A percentile compares a stretch with the other conserved stretches of the same genome.
Evolutionary conservation across 2,888 invertebrate species (phyloP).

Genomic region (Chymomyza caudatula): DNA sequence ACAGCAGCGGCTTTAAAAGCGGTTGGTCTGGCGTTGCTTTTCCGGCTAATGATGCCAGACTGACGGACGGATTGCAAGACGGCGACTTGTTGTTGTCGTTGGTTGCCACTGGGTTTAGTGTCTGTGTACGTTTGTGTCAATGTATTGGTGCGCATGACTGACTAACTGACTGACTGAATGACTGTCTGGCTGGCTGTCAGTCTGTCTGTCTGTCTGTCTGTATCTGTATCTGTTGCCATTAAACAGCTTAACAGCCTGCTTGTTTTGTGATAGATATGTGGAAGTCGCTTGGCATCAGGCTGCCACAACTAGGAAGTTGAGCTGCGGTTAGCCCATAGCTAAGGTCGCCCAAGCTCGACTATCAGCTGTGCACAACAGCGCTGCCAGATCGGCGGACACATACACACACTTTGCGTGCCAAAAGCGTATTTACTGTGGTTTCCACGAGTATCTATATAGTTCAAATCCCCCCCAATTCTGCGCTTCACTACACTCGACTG

Average conservation of each 20-base stretch:
- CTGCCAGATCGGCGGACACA: neutral
- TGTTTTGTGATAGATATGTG: neutral
- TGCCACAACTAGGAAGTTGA: neutral
- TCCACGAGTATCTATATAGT: slow-evolving; percentile 20
- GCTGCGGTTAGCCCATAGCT: slow-evolving; percentile 16
- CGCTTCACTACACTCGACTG: slow-evolving; percentile 59
- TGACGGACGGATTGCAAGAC: neutral
- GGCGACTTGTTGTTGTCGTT: slow-evolving; percentile 14
- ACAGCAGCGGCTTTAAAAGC: neutral
- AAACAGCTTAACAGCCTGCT: neutral
- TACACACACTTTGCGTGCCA: neutral
- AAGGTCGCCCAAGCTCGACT: slow-evolving; percentile 56
- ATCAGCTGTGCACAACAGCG: slow-evolving; percentile 20
- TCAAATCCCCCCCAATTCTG: neutral
- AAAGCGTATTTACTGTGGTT: slow-evolving; percentile 8
- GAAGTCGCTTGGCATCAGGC: neutral
- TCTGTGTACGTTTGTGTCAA: no score
- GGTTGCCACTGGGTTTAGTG: no score
- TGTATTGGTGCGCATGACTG: neutral
- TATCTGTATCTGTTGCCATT: neutral
- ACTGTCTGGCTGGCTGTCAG: neutral
- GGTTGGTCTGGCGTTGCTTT: slow-evolving; percentile 28
- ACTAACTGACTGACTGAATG: neutral
- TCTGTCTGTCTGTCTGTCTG: neutral
- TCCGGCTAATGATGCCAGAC: slow-evolving; percentile 34